A percentile compares a stretch with the other conserved stretches of the same genome.
Evolutionary conservation across 2,888 invertebrate species (phyloP).

Genomic region (Cheilosia pagana): DNA sequence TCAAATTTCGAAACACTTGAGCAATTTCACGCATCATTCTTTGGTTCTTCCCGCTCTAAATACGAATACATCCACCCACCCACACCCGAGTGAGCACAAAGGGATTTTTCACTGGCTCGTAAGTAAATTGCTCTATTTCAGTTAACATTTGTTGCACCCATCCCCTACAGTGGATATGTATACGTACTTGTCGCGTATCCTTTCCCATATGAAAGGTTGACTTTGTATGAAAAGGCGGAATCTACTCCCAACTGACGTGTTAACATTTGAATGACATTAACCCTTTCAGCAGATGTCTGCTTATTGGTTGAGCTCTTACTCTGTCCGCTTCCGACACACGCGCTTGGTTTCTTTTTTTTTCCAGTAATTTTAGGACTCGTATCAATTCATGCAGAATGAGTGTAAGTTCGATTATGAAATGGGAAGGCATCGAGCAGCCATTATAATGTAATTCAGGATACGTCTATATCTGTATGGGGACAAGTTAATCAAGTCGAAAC

Average conservation of each 20-base stretch:
- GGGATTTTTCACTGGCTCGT: conserved; percentile 19
- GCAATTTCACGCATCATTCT: background rate
- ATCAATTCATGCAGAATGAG: background rate
- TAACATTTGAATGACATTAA: background rate
- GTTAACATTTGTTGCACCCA: conserved; percentile 15
- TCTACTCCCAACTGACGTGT: background rate
- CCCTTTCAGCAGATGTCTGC: background rate
- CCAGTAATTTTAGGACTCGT: background rate
- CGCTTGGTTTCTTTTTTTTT: background rate
- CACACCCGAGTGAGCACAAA: background rate
- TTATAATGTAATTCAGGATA: background rate
- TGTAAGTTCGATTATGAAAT: background rate
- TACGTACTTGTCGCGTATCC: background rate
- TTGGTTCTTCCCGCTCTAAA: background rate
- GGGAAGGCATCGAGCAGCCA: background rate
- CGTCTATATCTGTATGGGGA: background rate
- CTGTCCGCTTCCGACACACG: background rate
- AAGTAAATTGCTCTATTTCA: conserved; percentile 31
- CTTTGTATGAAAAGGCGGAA: background rate
- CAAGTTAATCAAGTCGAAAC: conserved; percentile 1
- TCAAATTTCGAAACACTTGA: background rate
- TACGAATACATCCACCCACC: background rate
- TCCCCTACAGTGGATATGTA: background rate
- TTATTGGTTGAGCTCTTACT: background rate
- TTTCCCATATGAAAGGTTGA: background rate